Percentiles rank a stretch among this genome's conserved stretches.
Conservation (phyloP, 2,888 invertebrate species). For the Metallyticus violacea region DNA sequence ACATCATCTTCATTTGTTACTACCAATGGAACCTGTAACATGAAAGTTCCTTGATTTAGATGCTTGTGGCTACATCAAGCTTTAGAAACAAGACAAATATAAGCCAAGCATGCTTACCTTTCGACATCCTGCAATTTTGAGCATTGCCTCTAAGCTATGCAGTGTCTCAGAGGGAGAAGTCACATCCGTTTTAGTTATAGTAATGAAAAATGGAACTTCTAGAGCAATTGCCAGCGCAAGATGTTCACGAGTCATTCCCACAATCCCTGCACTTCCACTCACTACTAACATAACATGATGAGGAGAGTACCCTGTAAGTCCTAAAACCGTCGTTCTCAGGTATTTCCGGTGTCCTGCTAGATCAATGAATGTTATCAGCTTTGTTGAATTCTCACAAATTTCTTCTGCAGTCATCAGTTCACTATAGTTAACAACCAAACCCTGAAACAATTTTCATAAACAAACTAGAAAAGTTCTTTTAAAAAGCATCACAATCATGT, state of each 20-base stretch:
- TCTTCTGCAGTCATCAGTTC: constrained; percentile 90
- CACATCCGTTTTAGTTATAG: constrained; percentile 91
- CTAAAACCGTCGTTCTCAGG: constrained; percentile 91
- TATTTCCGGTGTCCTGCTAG: constrained; percentile 96
- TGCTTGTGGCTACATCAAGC: background rate
- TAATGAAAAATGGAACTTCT: constrained; percentile 87
- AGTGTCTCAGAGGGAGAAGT: constrained; percentile 52
- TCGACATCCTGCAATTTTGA: constrained; percentile 64
- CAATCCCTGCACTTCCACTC: constrained; percentile 76
- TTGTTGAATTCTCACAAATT: constrained; percentile 88
- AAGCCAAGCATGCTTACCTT: constrained; percentile 40
- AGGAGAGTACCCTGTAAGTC: constrained; percentile 88
- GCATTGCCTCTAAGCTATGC: constrained; percentile 57
- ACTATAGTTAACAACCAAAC: constrained; percentile 79
- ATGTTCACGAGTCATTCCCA: constrained; percentile 86
- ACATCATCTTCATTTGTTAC: constrained; percentile 69
- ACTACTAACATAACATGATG: constrained; percentile 88
- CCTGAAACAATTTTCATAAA: constrained; percentile 55
- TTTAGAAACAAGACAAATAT: background rate
- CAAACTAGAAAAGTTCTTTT: too few species aligned
- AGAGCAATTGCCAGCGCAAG: constrained; percentile 77
- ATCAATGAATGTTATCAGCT: constrained; percentile 92
- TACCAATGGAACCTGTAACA: constrained; percentile 57
- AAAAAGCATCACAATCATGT: too few species aligned
- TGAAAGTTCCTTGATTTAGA: background rate